Evolutionary conservation across 2,888 invertebrate genomes (phyloP), one percentile per base, ranked within the genome.

Genomic region (Cerceris ruficornis): DNA sequence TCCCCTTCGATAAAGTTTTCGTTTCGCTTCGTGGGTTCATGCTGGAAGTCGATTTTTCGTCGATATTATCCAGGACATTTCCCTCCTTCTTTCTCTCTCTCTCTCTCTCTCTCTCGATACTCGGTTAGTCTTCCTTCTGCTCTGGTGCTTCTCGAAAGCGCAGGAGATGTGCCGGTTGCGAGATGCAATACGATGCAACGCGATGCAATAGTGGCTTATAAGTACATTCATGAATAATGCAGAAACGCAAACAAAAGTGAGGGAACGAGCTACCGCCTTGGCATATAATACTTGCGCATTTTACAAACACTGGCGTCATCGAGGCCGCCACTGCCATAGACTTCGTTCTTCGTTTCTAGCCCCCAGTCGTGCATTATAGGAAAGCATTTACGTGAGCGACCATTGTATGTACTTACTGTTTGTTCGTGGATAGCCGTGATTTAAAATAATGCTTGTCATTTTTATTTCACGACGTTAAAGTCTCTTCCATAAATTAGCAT

Each of bases 151-250:
- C 17, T 59, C 49, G 58, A 66, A 72, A 69, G 62, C 55, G 39
- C 42, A 46, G 55, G 69, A 69, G 78, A 72, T 80, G 82, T 17
- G 64, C 42, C 39, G 55, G 65, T n/a, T 14, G 54, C 41, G 61
- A 43, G 69, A 52, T 13, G 60, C 55, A 43, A 13, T 69, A 61
- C 59, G 57, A 72, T 80, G 82, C 87, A 82, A 84, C 84, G 84
- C 80, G 80, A 79, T 81, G 84, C 83, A 83, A 88, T 88, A 86
- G 85, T 86, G 84, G 87, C 87, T 90, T 90, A 91, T 89, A 90
- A 87, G 90, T 87, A 87, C 83, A 85, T 86, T 91, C 89, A 90
- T 91, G 91, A 91, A 91, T 91, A 91, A 91, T 91, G 89, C 90
- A 91, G 77, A 68, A 77, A 80, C 71, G 83, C 81, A 85, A 90